A percentile compares a stretch with the other conserved stretches of the same genome.
These are phyloP conservation scores for Liparis tanakae DNA, from an alignment of 2,797 vertebrate species.

Conservation along the genomic window DNA sequence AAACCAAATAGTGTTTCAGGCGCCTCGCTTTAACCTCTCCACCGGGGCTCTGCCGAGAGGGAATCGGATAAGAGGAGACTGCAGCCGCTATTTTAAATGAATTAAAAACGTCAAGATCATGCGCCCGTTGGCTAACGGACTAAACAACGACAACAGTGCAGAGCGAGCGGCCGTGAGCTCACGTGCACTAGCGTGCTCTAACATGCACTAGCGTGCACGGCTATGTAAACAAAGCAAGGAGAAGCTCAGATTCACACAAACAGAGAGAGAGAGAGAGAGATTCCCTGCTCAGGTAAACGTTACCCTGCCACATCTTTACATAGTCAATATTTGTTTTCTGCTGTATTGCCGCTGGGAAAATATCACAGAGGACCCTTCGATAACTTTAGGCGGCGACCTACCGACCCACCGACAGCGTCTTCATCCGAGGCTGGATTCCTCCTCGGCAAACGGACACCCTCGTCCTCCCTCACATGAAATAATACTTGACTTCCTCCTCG, in stretches of 20 bases:
- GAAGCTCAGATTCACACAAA: neutral
- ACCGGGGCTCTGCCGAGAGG: neutral
- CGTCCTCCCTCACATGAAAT: slow-evolving; percentile 48
- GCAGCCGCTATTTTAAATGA: neutral
- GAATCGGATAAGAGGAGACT: neutral
- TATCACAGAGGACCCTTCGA: neutral
- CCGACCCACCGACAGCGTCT: slow-evolving; percentile 30
- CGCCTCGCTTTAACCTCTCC: slow-evolving; percentile 12
- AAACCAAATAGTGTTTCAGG: neutral
- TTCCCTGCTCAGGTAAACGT: neutral
- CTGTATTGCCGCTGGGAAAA: neutral
- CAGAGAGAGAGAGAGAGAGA: neutral
- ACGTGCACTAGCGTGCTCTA: too few relatives aligned
- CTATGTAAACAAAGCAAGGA: slow-evolving; percentile 1
- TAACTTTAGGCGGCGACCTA: slow-evolving; percentile 23
- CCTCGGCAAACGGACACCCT: slow-evolving; percentile 24
- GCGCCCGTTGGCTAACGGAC: too few relatives aligned
- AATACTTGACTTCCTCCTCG: slow-evolving; percentile 63
- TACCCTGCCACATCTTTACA: neutral
- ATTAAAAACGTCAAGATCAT: too few relatives aligned
- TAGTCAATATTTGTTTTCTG: neutral
- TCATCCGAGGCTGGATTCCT: slow-evolving; percentile 23
- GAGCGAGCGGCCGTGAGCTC: accelerated
- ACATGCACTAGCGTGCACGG: neutral
- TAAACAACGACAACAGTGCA: too few relatives aligned